Percentiles rank a stretch among this genome's conserved stretches.
These are phyloP conservation scores for Heliconius hermathena DNA, from an alignment of 1,140 invertebrate species.

Conservation along the genomic window DNA sequence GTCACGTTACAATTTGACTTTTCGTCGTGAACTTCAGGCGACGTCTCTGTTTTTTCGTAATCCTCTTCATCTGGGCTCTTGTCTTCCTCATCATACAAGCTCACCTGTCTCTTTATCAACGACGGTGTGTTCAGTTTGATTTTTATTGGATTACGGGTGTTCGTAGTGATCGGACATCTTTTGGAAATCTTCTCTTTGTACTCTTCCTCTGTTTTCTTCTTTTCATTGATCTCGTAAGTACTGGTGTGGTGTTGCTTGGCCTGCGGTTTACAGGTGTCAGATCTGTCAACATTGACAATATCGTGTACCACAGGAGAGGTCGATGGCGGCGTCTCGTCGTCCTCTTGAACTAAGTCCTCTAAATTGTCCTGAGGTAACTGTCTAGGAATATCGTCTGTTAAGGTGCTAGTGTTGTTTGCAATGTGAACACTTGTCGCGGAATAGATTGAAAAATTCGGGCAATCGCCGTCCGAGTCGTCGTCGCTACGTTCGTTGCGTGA, in stretches of 20 bases:
- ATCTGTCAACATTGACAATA: not conserved
- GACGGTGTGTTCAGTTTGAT: constrained; percentile 73
- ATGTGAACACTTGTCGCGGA: constrained; percentile 90
- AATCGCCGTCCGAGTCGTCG: constrained; percentile 86
- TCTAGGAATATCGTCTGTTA: constrained; percentile 40
- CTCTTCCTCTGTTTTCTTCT: constrained; percentile 61
- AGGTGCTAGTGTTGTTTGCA: constrained; percentile 80
- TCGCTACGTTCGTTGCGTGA: constrained; percentile 58
- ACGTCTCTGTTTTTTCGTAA: constrained; percentile 35
- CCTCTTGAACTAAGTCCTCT: constrained; percentile 76
- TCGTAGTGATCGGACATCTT: constrained; percentile 70
- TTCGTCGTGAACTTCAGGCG: constrained; percentile 30
- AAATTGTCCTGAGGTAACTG: constrained; percentile 45
- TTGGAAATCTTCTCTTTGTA: constrained; percentile 73
- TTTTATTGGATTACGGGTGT: constrained; percentile 74
- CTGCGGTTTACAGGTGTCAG: not conserved
- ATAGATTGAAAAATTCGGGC: constrained; percentile 92
- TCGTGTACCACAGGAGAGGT: constrained; percentile 14
- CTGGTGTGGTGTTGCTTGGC: not conserved
- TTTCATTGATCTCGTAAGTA: constrained; percentile 38
- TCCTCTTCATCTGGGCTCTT: constrained; percentile 40
- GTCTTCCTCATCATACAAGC: constrained; percentile 73
- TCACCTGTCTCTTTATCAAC: constrained; percentile 64
- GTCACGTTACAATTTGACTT: constrained; percentile 27
- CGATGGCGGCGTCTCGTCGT: constrained; percentile 53